Percentiles rank a stretch among this genome's conserved stretches.
Conservation (phyloP, 2,888 invertebrate species). For the Ptilodon capucinus region DNA sequence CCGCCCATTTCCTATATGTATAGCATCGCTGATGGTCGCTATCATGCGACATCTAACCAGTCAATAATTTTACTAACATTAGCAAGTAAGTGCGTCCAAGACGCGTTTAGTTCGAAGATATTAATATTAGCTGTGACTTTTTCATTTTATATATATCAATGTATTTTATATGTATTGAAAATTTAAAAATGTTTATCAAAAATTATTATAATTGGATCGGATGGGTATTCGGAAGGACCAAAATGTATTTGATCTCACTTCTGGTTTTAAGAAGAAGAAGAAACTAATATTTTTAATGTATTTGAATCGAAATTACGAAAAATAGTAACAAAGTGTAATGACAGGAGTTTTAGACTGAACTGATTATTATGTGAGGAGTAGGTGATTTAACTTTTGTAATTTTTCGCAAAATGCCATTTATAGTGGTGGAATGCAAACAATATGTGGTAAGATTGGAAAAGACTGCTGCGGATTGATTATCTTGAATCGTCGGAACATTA, state of each 20-base stretch:
- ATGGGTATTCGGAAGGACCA: conserved; percentile 50
- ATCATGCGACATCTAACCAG: conserved; percentile 24
- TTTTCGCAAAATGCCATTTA: conserved; percentile 8
- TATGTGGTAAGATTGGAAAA: conserved; percentile 8
- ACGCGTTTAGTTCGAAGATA: conserved; percentile 48
- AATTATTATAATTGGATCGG: conserved; percentile 27
- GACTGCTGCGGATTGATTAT: conserved; percentile 9
- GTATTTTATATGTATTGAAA: conserved; percentile 39
- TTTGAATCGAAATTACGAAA: conserved; percentile 5
- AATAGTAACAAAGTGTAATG: conserved; percentile 6
- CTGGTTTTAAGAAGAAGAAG: conserved; percentile 10
- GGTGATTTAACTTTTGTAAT: conserved; percentile 4
- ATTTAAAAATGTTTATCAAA: conserved; percentile 46
- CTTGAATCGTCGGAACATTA: conserved; percentile 6
- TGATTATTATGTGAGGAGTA: conserved; percentile 8
- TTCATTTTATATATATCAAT: conserved; percentile 36
- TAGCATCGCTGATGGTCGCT: conserved; percentile 6
- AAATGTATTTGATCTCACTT: conserved; percentile 53
- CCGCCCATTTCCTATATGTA: not conserved
- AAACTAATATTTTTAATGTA: conserved; percentile 2
- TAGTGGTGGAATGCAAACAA: conserved; percentile 3
- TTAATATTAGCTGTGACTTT: conserved; percentile 34
- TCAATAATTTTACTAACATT: conserved; percentile 48
- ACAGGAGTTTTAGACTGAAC: conserved; percentile 27
- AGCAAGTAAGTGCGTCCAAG: conserved; percentile 63